Percentiles rank a stretch among this genome's conserved stretches.
Evolutionary conservation across 1,140 invertebrate genomes (phyloP).

Genomic region (Nasonia vitripennis): DNA sequence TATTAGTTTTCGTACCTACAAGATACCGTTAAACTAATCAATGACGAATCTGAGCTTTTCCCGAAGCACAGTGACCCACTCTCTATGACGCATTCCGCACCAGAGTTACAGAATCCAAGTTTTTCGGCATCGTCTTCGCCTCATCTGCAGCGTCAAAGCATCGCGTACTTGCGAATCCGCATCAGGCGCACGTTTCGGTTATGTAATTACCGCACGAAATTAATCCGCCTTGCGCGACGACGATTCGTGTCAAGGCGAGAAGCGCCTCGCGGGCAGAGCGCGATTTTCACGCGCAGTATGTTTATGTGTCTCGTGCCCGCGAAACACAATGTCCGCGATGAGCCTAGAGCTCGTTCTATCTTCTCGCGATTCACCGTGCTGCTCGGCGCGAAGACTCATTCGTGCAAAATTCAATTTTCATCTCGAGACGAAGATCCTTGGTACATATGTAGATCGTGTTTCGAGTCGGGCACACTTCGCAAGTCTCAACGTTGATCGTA

Average conservation of each 20-base stretch:
- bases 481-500: neutral
- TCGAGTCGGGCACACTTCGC: neutral
- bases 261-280: constrained; percentile 45
- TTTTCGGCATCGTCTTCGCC: neutral
- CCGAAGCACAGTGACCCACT: no score
- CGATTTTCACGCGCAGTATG: constrained; percentile 54
- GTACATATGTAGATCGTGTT: no score
- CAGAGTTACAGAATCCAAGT: neutral
- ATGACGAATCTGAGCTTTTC: no score
- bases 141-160: neutral
- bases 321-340: neutral
- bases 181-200: constrained; percentile 62
- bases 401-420: neutral
- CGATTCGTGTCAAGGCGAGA: constrained; percentile 71
- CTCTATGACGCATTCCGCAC: no score
- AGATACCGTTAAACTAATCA: neutral
- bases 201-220: constrained; percentile 71
- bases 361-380: neutral
- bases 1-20: neutral
- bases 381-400: neutral
- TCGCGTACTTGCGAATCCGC: constrained; percentile 53
- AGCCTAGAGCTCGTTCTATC: neutral
- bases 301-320: constrained; percentile 12
- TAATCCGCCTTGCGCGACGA: constrained; percentile 67
- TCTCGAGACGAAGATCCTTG: no score